These are phyloP conservation scores for Euura lappo DNA, from an alignment of 1,140 invertebrate genomes.

Conservation along the genomic window DNA sequence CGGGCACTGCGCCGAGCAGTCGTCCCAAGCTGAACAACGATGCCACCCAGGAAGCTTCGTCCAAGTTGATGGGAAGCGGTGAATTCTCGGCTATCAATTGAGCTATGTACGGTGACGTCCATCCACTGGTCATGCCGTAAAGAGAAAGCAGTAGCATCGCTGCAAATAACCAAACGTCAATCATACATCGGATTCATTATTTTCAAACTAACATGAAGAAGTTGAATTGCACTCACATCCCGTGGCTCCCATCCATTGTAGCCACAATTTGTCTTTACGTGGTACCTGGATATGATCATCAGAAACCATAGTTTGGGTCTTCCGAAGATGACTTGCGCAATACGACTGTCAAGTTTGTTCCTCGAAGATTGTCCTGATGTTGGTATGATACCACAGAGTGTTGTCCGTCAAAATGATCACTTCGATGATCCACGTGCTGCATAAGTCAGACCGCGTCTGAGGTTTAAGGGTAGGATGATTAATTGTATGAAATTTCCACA, in stretches of 20 bases:
- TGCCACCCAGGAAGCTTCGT: constrained; percentile 72
- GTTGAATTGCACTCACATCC: not conserved
- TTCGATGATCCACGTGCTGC: too few species aligned
- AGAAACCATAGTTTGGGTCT: too few species aligned
- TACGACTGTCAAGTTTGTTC: too few species aligned
- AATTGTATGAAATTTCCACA: too few species aligned
- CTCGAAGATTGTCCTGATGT: too few species aligned
- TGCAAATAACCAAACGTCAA: constrained; percentile 13
- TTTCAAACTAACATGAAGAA: not conserved
- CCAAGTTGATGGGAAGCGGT: constrained; percentile 61
- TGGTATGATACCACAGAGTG: too few species aligned
- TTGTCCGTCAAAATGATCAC: too few species aligned
- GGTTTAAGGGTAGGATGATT: too few species aligned
- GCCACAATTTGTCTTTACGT: not conserved
- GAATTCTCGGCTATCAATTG: constrained; percentile 58
- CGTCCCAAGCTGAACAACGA: constrained; percentile 64
- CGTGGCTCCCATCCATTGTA: not conserved
- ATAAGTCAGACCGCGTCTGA: too few species aligned
- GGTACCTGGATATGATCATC: too few species aligned
- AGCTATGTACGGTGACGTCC: constrained; percentile 65
- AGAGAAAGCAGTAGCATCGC: constrained; percentile 31
- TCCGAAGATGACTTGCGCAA: too few species aligned
- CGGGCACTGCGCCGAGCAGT: constrained; percentile 50
- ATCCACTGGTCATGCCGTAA: constrained; percentile 40
- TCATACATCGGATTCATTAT: not conserved